These are phyloP conservation scores for Bos javanicus DNA, from an alignment of 2,113 vertebrate species.

Conservation along the genomic window DNA sequence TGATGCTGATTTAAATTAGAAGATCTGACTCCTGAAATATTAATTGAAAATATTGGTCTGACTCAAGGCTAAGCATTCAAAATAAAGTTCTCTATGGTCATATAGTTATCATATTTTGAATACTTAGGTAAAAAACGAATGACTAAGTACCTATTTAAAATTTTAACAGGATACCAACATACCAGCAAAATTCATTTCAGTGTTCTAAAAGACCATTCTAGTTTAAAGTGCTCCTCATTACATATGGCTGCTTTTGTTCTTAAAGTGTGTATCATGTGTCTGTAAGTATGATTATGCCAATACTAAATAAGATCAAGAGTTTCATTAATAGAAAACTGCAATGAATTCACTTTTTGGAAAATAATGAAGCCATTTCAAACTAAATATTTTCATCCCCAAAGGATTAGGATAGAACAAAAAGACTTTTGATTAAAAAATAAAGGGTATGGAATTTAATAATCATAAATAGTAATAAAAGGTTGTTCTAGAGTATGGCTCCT, in stretches of 20 bases:
- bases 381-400: not conserved
- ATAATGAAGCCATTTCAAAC: not conserved
- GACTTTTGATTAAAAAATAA: not conserved
- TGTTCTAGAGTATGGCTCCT: not conserved
- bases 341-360: not conserved
- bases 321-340: not conserved
- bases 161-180: not conserved
- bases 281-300: not conserved
- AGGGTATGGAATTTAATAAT: not conserved
- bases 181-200: not conserved
- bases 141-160: not conserved
- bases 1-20: slow-evolving; percentile 38
- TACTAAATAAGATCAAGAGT: not conserved
- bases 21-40: not conserved
- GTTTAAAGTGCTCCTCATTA: not conserved
- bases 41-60: slow-evolving; percentile 21
- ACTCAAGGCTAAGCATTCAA: not conserved
- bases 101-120: not conserved
- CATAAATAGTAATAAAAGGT: not conserved
- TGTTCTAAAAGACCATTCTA: not conserved
- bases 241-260: not conserved
- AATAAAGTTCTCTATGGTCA: not conserved
- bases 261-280: not conserved
- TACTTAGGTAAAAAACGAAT: not conserved
- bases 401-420: not conserved